A percentile compares a stretch with the other conserved stretches of the same genome.
phyloP scores from a whole-genome alignment of 2,113 vertebrate species.

The Bubo blakistoni region DNA sequence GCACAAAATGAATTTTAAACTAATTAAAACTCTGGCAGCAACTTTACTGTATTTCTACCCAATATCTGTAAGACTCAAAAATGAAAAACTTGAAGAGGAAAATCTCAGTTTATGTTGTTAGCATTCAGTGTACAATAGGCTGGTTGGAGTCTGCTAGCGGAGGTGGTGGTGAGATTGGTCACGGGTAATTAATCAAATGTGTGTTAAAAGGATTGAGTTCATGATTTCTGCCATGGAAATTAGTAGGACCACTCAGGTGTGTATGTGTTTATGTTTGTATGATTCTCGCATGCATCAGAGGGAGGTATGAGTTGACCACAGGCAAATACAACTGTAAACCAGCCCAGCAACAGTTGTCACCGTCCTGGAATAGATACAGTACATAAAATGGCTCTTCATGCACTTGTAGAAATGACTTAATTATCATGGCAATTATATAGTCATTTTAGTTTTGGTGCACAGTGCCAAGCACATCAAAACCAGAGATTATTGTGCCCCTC shows the following conservation, averaged over 20 bases:
- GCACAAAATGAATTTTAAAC: not conserved
- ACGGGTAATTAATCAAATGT: not conserved
- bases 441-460: not conserved
- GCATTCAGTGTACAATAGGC: not conserved
- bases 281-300: not conserved
- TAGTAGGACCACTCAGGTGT: not conserved
- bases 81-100: not conserved
- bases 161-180: not conserved
- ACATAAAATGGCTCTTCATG: not conserved
- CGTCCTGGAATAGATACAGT: not conserved
- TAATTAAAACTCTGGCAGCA: not conserved
- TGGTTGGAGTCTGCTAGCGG: not conserved
- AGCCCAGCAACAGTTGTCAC: not conserved
- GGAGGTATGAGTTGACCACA: not conserved
- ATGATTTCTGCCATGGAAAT: not conserved
- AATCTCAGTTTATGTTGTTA: not conserved
- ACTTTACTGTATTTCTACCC: not conserved
- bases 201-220: not conserved
- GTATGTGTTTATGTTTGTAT: not conserved
- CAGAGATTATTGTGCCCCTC: not conserved
- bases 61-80: not conserved
- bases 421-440: rapidly evolving
- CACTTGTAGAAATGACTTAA: not conserved
- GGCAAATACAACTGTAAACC: not conserved
- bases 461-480: rapidly evolving